phyloP scores from a whole-genome alignment of 2,888 invertebrate genomes.

The Rhabditophanes sp. region DNA sequence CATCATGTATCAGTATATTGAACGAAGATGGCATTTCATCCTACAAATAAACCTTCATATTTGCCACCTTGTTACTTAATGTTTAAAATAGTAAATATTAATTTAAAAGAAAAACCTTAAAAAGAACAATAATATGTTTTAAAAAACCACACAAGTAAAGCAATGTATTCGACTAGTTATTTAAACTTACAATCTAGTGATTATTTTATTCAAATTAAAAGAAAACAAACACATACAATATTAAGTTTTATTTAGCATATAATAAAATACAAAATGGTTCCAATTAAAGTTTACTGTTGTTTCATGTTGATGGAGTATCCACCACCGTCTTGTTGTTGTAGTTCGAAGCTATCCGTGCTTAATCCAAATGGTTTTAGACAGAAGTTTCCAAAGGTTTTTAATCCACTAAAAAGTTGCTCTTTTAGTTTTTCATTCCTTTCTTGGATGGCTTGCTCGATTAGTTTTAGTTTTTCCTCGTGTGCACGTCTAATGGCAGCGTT shows the following conservation, averaged over 20 bases:
- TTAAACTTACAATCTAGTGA: too few species aligned
- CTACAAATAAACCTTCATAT: too few species aligned
- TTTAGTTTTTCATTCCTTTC: slow-evolving; percentile 24
- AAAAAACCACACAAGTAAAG: too few species aligned
- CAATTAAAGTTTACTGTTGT: too few species aligned
- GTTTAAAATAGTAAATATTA: slow-evolving; percentile 3
- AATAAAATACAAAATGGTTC: background rate
- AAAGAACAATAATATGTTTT: too few species aligned
- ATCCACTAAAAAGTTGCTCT: slow-evolving; percentile 26
- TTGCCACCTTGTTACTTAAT: slow-evolving; percentile 1
- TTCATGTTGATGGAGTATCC: slow-evolving; percentile 36
- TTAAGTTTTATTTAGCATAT: background rate
- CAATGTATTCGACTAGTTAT: too few species aligned
- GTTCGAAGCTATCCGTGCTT: slow-evolving; percentile 31
- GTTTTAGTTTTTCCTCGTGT: too few species aligned
- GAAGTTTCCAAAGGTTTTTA: too few species aligned
- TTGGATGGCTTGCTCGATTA: too few species aligned
- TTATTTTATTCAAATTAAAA: slow-evolving; percentile 1
- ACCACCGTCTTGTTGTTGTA: slow-evolving; percentile 28
- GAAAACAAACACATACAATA: background rate
- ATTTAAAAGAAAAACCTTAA: slow-evolving; percentile 2
- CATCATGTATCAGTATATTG: too few species aligned
- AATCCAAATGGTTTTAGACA: slow-evolving; percentile 33
- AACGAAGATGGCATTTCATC: too few species aligned
- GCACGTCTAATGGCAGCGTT: too few species aligned